Evolutionary conservation across 2,888 invertebrate genomes (phyloP).

Genomic region (Andrena minutula): DNA sequence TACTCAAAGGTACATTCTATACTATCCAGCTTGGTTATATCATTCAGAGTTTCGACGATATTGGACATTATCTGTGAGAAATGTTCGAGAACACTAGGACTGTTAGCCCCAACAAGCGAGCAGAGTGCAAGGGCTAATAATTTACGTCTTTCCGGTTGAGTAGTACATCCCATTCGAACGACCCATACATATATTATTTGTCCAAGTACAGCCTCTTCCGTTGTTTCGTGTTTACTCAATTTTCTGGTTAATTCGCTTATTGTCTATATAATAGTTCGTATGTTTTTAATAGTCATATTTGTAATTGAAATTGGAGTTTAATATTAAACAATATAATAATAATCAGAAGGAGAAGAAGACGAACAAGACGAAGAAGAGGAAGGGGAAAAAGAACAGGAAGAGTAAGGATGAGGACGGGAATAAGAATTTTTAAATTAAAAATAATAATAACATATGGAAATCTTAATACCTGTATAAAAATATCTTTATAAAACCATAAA

Average conservation of each 20-base stretch:
- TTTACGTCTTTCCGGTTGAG: constrained; percentile 93
- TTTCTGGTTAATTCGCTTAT: constrained; percentile 76
- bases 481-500: constrained; percentile 88
- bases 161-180: constrained; percentile 91
- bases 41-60: constrained; percentile 92
- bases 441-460: not conserved
- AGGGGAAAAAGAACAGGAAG: too few relatives aligned
- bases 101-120: constrained; percentile 89
- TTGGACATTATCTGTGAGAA: constrained; percentile 91
- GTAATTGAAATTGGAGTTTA: not conserved
- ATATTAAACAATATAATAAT: not conserved
- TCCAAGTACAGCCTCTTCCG: constrained; percentile 89
- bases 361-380: not conserved
- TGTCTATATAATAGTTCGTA: constrained; percentile 62
- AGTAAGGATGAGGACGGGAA: too few relatives aligned
- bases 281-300: not conserved
- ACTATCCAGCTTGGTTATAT: constrained; percentile 90
- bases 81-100: constrained; percentile 88
- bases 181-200: constrained; percentile 92
- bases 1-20: constrained; percentile 86
- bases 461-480: constrained; percentile 81
- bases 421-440: not conserved
- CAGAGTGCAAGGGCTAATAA: constrained; percentile 90
- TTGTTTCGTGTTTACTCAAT: constrained; percentile 83
- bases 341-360: not conserved